A percentile compares a stretch with the other conserved stretches of the same genome.
Conservation (phyloP, 2,888 invertebrate genomes). For the Fissipunctia ypsillon region DNA sequence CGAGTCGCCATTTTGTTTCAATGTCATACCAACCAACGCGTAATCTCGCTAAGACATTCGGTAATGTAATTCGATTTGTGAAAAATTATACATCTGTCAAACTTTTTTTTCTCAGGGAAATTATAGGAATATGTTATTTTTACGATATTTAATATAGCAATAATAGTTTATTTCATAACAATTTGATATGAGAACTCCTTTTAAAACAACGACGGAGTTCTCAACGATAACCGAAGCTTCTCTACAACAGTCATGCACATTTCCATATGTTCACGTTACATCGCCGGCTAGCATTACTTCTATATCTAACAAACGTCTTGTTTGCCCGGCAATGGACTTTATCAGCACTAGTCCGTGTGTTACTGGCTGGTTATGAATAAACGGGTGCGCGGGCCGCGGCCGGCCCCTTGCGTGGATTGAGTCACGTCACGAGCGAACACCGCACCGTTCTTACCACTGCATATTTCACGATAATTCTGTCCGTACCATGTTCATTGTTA, state of each 20-base stretch:
- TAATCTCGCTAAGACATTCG: constrained; percentile 38
- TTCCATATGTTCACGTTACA: constrained; percentile 55
- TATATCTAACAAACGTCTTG: constrained; percentile 43
- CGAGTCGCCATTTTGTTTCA: constrained; percentile 60
- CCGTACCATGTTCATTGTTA: constrained; percentile 62
- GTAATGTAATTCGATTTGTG: constrained; percentile 25
- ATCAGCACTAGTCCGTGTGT: constrained; percentile 50
- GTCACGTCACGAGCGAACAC: constrained; percentile 83
- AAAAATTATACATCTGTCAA: constrained; percentile 15
- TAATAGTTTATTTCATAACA: constrained; percentile 24
- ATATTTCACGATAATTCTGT: constrained; percentile 72
- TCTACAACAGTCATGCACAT: constrained; percentile 27
- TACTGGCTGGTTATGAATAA: constrained; percentile 66
- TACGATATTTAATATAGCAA: background rate
- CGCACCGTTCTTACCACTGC: constrained; percentile 76
- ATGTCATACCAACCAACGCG: constrained; percentile 43
- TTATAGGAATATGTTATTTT: no score
- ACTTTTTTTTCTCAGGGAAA: background rate
- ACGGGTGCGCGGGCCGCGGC: constrained; percentile 77
- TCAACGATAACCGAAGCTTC: constrained; percentile 51
- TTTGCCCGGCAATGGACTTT: constrained; percentile 66
- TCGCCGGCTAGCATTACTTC: constrained; percentile 26
- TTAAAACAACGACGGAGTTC: constrained; percentile 48
- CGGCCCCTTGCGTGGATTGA: constrained; percentile 82
- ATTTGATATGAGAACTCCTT: constrained; percentile 46